These are phyloP conservation scores for Tangara arthus DNA, from an alignment of 2,797 vertebrate genomes.

Conservation along the genomic window DNA sequence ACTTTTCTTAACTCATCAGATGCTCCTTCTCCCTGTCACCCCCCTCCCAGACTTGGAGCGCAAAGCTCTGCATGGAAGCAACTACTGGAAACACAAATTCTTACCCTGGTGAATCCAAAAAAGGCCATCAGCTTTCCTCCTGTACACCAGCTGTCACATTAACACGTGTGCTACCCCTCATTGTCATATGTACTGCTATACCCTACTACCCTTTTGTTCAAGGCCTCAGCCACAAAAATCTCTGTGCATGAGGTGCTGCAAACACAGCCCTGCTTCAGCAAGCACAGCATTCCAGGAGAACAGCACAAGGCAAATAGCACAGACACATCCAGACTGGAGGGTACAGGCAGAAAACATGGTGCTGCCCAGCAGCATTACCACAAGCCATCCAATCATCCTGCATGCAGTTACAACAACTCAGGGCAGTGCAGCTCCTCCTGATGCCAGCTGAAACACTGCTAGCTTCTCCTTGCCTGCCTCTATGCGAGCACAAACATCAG, in stretches of 20 bases:
- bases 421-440: not conserved
- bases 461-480: not conserved
- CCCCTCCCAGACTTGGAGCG: not conserved
- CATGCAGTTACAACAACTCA: not conserved
- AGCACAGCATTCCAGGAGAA: not conserved
- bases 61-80: not conserved
- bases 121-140: slow-evolving; percentile 18
- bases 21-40: not conserved
- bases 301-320: not conserved
- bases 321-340: not conserved
- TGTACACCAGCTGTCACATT: not conserved
- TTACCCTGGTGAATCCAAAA: not conserved
- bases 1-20: not conserved
- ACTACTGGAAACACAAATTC: not conserved
- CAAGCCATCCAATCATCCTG: not conserved
- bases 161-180: not conserved
- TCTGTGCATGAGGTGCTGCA: not conserved
- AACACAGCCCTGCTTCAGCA: not conserved
- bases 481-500: not conserved
- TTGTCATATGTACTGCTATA: not conserved
- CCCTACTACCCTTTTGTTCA: not conserved
- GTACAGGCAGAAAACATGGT: rapidly evolving
- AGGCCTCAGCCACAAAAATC: not conserved
- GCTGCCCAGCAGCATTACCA: not conserved
- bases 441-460: not conserved